Conservation (phyloP, 2,113 vertebrate species). For the Aythya baeri region DNA sequence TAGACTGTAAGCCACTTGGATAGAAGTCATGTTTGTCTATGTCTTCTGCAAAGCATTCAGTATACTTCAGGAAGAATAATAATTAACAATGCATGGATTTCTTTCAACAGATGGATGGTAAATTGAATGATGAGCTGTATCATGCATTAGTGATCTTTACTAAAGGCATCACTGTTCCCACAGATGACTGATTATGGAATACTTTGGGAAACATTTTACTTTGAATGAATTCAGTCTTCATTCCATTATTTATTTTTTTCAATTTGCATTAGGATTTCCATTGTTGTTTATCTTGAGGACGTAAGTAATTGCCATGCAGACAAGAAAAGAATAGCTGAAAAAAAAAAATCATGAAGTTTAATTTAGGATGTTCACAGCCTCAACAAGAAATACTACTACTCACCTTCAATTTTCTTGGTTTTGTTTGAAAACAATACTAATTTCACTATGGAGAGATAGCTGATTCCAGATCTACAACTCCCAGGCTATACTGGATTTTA, state of each 20-base stretch:
- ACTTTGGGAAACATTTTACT: background rate
- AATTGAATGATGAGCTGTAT: background rate
- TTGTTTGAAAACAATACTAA: background rate
- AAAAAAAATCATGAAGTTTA: background rate
- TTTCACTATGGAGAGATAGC: background rate
- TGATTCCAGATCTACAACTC: background rate
- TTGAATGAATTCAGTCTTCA: background rate
- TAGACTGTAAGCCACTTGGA: background rate
- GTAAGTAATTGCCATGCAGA: background rate
- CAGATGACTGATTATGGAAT: background rate
- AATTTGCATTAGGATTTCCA: background rate
- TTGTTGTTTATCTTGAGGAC: background rate
- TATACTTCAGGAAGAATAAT: background rate
- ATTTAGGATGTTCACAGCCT: background rate
- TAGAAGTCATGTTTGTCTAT: background rate
- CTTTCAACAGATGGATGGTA: background rate
- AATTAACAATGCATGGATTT: background rate
- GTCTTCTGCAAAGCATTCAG: background rate
- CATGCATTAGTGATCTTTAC: background rate
- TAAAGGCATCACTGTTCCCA: background rate
- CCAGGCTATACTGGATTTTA: background rate
- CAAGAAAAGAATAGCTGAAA: background rate
- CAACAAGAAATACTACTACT: background rate
- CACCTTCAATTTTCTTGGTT: fast-evolving
- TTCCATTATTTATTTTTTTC: background rate